Percentiles rank a stretch among this genome's conserved stretches.
Evolutionary conservation across 2,113 vertebrate genomes (phyloP).

Genomic region (Steatornis caripensis): DNA sequence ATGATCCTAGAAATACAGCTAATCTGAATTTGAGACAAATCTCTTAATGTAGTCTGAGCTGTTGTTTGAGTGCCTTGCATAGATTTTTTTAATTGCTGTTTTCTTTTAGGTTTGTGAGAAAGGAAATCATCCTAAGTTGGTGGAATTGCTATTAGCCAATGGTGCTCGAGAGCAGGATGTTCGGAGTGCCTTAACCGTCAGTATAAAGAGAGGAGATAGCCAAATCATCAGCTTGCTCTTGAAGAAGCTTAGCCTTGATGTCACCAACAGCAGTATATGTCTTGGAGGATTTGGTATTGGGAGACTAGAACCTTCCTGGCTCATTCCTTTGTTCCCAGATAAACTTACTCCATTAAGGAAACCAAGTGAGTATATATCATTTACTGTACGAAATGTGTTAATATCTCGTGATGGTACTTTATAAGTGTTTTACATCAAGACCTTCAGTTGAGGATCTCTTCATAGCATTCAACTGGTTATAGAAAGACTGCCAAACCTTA

Average conservation of each 20-base stretch:
- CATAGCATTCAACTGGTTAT: background rate
- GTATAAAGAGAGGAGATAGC: constrained; percentile 81
- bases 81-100: background rate
- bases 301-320: constrained; percentile 86
- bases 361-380: constrained; percentile 63
- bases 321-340: constrained; percentile 85
- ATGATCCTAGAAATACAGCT: background rate
- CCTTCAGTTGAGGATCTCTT: background rate
- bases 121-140: constrained; percentile 83
- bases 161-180: constrained; percentile 88
- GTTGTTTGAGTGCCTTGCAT: background rate
- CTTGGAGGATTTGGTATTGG: constrained; percentile 90
- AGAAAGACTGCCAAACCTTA: background rate
- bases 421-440: background rate
- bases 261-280: constrained; percentile 86
- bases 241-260: constrained; percentile 86
- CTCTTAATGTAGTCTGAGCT: background rate
- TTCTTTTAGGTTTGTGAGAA: constrained; percentile 81
- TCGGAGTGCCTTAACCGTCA: constrained; percentile 80
- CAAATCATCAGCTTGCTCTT: constrained; percentile 83
- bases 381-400: background rate
- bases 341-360: constrained; percentile 64
- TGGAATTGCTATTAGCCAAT: constrained; percentile 83
- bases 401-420: background rate
- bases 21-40: background rate